Evolutionary conservation across 1,140 invertebrate species (phyloP).

Genomic region (Drosophila pandora): DNA sequence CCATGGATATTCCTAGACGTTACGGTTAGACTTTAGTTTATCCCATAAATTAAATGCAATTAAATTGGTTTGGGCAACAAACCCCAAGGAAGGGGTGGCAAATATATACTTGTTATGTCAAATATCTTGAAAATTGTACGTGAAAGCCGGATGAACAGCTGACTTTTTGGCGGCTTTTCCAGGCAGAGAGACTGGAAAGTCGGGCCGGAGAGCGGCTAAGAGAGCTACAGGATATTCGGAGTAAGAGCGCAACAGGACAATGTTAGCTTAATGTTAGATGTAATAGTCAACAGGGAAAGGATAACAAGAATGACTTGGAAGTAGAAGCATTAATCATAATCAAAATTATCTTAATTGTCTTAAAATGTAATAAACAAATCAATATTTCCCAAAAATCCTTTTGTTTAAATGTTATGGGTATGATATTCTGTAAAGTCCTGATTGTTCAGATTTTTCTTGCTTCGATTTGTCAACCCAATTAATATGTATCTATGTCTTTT

Average conservation of each 20-base stretch:
- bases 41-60: slow-evolving; percentile 62
- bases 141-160: slow-evolving; percentile 50
- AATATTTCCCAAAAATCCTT: neutral
- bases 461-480: neutral
- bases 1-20: slow-evolving; percentile 32
- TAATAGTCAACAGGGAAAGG: neutral
- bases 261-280: slow-evolving; percentile 9
- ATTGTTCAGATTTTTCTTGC: neutral
- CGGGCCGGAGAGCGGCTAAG: slow-evolving; percentile 13
- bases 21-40: slow-evolving; percentile 21
- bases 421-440: neutral
- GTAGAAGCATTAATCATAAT: neutral
- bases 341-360: neutral
- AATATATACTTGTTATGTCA: slow-evolving; percentile 35
- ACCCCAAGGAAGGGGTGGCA: slow-evolving; percentile 15
- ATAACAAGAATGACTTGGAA: neutral
- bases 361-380: no score
- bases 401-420: neutral
- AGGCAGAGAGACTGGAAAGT: slow-evolving; percentile 29
- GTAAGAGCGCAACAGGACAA: slow-evolving; percentile 44
- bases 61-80: slow-evolving; percentile 47
- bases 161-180: slow-evolving; percentile 68
- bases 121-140: neutral
- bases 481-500: neutral
- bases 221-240: slow-evolving; percentile 44